Evolutionary conservation across 2,888 invertebrate genomes (phyloP), one percentile per base, ranked within the genome.

Genomic region (Himalopsyche anomala): DNA sequence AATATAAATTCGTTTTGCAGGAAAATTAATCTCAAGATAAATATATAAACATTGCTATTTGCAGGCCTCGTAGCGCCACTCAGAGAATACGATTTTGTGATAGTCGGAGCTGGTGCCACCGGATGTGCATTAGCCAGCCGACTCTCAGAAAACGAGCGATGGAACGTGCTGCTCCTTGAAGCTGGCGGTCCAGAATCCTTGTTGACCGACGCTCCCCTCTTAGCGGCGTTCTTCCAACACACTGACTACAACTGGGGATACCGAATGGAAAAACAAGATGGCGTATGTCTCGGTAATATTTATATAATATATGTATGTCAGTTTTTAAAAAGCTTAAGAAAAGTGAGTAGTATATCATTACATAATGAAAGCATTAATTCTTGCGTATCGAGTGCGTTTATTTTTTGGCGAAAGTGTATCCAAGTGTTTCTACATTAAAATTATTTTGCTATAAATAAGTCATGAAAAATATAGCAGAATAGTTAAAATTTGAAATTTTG

Each of bases 191-290:
- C 93, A 8, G 94, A 94, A 89, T 92, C 92, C 90, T 89, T 93
- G 40, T 89, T 94, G 2, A 94, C 94, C 3, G 94, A 95, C 86
- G 90, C 95, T 5, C 95, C 95, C 0, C 90, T 93, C 0, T 85
- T 95, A 84, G 94, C 94, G 0, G 92, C 94, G 0, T 94, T 93
- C 90, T 93, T 95, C 82, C 95, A 95, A 89, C 90, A 94, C 74
- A 94, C 95, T 0, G 94, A 94, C 79, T 95, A 95, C 89, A 94
- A 96, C 88, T 96, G 96, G 96, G 94, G 94, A 81, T 96, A 95
- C 91, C 93, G 93, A 80, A 95, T 95, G 88, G 94, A 95, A 89
- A 94, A 94, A 0, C 95, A 96, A 89, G 91, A 92, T 0, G 92
- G 92, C 28, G 94, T 95, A 1, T 96, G 96, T 87, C 91, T 92